These are phyloP conservation scores for Xestia xanthographa DNA, from an alignment of 2,888 invertebrate genomes.

Conservation along the genomic window DNA sequence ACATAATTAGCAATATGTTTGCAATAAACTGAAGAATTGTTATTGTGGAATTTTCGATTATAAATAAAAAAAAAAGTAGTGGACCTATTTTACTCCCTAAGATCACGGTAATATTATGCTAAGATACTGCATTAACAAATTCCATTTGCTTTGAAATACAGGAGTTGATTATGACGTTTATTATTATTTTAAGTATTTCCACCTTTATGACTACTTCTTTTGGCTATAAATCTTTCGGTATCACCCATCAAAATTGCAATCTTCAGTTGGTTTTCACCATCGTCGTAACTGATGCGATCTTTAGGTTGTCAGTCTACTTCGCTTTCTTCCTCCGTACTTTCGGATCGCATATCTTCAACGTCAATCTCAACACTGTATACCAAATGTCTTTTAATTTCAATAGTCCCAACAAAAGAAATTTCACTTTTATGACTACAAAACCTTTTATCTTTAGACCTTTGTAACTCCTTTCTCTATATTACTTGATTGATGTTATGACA, in stretches of 20 bases:
- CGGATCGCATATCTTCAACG: slow-evolving; percentile 58
- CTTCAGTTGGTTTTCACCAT: slow-evolving; percentile 48
- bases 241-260: slow-evolving; percentile 22
- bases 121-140: too few relatives aligned
- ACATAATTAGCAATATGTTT: slow-evolving; percentile 22
- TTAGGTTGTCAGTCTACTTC: slow-evolving; percentile 49
- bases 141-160: neutral
- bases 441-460: slow-evolving; percentile 60
- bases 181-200: slow-evolving; percentile 2
- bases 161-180: slow-evolving; percentile 8
- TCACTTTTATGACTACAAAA: slow-evolving; percentile 64
- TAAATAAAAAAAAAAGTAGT: too few relatives aligned
- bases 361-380: slow-evolving; percentile 57
- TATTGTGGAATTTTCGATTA: too few relatives aligned
- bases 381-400: slow-evolving; percentile 67
- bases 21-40: too few relatives aligned
- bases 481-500: slow-evolving; percentile 65
- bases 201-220: neutral
- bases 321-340: slow-evolving; percentile 63
- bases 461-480: slow-evolving; percentile 65
- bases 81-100: too few relatives aligned
- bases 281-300: slow-evolving; percentile 53
- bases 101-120: too few relatives aligned
- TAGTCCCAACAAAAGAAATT: slow-evolving; percentile 68
- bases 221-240: slow-evolving; percentile 31